A percentile compares a stretch with the other conserved stretches of the same genome.
Conservation (phyloP, 2,113 vertebrate genomes). For the Prionailurus viverrinus region DNA sequence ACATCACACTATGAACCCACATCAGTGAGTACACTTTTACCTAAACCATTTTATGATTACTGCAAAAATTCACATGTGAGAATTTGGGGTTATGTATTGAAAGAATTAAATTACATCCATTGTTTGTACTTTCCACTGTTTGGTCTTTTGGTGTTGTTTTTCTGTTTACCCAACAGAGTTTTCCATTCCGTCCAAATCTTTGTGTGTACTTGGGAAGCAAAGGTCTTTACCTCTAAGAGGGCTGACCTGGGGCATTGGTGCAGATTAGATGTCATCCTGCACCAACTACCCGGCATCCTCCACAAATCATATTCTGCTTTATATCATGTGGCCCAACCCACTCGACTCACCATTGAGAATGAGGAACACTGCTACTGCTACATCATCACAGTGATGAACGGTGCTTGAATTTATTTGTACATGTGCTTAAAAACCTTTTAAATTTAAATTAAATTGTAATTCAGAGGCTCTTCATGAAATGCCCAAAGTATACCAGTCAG, state of each 20-base stretch:
- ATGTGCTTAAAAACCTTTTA: not conserved
- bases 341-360: not conserved
- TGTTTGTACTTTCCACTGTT: not conserved
- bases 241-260: not conserved
- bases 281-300: too few relatives aligned
- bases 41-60: not conserved
- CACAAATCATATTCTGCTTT: not conserved
- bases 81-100: not conserved
- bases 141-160: not conserved
- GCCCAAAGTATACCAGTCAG: not conserved
- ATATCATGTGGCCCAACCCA: not conserved
- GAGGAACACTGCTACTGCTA: not conserved
- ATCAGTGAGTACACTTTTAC: not conserved
- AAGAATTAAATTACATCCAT: not conserved
- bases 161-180: not conserved
- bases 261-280: not conserved
- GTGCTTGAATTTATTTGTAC: not conserved
- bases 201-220: not conserved
- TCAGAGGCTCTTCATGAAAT: not conserved
- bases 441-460: conserved; percentile 37
- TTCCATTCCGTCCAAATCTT: not conserved
- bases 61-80: conserved; percentile 12
- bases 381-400: not conserved
- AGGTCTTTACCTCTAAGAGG: not conserved
- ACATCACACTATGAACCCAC: not conserved